Evolutionary conservation across 2,797 vertebrate genomes (phyloP).

Genomic region (Prionace glauca): DNA sequence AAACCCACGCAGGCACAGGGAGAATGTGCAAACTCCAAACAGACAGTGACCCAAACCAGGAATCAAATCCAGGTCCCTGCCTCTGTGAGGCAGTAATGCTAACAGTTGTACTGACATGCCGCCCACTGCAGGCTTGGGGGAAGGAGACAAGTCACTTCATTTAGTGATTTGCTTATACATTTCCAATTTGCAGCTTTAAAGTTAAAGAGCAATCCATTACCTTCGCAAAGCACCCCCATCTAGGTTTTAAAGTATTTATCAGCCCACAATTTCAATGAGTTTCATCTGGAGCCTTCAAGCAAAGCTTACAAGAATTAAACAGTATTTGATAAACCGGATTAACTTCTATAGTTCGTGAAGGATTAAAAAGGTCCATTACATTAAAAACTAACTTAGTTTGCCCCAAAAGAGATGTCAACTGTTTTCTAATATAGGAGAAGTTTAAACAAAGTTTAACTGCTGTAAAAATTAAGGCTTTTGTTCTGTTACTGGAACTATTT

Average conservation of each 20-base stretch:
- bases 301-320: neutral
- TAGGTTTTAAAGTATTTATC: neutral
- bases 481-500: neutral
- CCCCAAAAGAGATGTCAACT: neutral
- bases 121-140: neutral
- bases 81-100: too few species aligned
- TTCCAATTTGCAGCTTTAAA: neutral
- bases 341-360: neutral
- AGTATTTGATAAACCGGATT: neutral
- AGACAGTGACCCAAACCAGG: too few species aligned
- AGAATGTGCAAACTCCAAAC: too few species aligned
- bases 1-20: too few species aligned
- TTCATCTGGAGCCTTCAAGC: neutral
- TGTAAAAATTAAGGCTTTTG: neutral
- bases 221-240: neutral
- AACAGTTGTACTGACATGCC: too few species aligned
- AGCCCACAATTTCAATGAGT: neutral
- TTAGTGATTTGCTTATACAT: neutral
- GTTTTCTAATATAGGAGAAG: neutral
- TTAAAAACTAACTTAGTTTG: neutral
- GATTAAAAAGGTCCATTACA: neutral
- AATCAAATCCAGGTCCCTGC: too few species aligned
- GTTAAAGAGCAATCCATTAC: neutral
- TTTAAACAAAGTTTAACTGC: neutral
- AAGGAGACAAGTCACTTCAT: neutral